A percentile compares a stretch with the other conserved stretches of the same genome.
These are phyloP conservation scores for Arvicanthis niloticus DNA, from an alignment of 2,113 vertebrate species.

Conservation along the genomic window DNA sequence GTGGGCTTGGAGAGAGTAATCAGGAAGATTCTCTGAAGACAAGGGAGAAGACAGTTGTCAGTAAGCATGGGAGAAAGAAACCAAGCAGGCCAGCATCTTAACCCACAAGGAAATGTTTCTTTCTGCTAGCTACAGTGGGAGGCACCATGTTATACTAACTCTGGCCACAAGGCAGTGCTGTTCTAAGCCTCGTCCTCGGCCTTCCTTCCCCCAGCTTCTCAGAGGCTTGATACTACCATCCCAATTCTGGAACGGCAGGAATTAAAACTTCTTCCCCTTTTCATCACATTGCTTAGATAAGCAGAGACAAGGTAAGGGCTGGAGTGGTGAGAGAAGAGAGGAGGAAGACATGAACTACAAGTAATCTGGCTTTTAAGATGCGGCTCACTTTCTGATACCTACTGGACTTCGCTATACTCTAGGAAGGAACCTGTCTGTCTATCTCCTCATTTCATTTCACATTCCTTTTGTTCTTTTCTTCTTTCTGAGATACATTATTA, in stretches of 20 bases:
- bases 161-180: background rate
- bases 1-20: background rate
- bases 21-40: background rate
- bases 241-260: background rate
- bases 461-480: background rate
- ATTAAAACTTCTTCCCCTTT: background rate
- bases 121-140: background rate
- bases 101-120: background rate
- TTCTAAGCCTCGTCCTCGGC: background rate
- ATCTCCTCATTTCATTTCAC: background rate
- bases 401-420: background rate
- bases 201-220: background rate
- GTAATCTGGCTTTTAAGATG: slow-evolving; percentile 36
- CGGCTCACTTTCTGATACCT: background rate
- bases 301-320: background rate
- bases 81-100: background rate
- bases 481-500: background rate
- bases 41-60: background rate
- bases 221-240: background rate
- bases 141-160: background rate
- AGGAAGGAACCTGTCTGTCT: background rate
- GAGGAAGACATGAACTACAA: background rate
- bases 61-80: background rate
- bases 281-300: background rate
- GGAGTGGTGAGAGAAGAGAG: background rate